Base-by-base conservation (phyloP, 2,888 invertebrate species). In the Zhuqinia jingwanae region DNA sequence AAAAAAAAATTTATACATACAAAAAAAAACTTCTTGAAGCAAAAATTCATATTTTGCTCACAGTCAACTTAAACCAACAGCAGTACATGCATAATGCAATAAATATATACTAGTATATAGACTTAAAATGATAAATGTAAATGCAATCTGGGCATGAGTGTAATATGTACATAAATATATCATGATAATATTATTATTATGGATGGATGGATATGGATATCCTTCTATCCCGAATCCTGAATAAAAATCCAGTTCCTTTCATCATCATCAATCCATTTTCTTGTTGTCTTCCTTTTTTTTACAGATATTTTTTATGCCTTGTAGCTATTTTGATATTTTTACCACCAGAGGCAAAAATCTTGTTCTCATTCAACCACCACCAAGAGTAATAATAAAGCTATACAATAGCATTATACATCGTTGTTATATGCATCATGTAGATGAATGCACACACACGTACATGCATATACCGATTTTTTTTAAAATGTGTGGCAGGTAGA, bases 191-290 rank as follows among this genome's bases (percentile, higher is more conserved):
- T 47, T 70, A 47, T 70, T 47, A 47, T 11, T 73, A 30, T 73
- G 2, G 11, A 27, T 75, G 56, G 53, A 56, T 56, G 30, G 36
- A 75, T 22, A 60, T 77, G 77, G 36, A 60, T 77, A 58, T 53
- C 60, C 60, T 77, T 60, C 11, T 42, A 30, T 50, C 76, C 25
- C n/a, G n/a, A n/a, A 65, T 17, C n/a, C 10, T 30, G 36, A 60
- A 83, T 42, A 85, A 80, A 36, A 75, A 80, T 86, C 80, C 85
- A 86, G 85, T 86, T 86, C 85, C 85, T 75, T 80, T 70, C 78
- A 60, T 63, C 56, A 36, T 30, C 45, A 53, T 68, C 77, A 36
- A 70, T 65, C 50, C 70, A 45, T 22, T 79, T 60, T 60, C 17
- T 36, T 20, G 58, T 25, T 27, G 45, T 42, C 65, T 58, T 25